Conservation (phyloP, 2,113 vertebrate species). For the Oxyruncus cristatus region DNA sequence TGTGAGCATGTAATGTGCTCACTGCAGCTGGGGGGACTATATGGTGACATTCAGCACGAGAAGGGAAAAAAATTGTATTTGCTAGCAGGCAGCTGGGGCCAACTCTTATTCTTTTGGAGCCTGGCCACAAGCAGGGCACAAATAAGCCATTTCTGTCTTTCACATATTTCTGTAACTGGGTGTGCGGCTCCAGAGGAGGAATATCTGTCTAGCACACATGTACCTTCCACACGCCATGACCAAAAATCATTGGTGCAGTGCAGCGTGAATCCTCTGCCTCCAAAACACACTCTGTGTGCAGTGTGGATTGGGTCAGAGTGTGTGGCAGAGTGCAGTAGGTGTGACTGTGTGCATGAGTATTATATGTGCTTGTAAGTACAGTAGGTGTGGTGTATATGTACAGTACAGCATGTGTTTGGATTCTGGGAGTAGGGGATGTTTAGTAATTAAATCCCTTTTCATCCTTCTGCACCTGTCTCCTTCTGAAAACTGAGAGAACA, state of each 20-base stretch:
- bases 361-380: constrained; percentile 54
- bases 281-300: background rate
- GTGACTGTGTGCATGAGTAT: constrained; percentile 24
- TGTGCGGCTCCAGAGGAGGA: background rate
- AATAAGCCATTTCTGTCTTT: background rate
- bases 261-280: background rate
- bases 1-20: background rate
- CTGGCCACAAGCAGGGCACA: background rate
- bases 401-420: constrained; percentile 84
- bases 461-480: constrained; percentile 95
- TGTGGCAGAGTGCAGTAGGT: background rate
- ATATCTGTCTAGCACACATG: background rate
- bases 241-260: background rate
- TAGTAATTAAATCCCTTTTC: constrained; percentile 98
- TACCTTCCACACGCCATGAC: background rate
- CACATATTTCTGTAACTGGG: background rate
- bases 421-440: constrained; percentile 87
- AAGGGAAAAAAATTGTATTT: background rate
- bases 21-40: background rate
- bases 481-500: constrained; percentile 91
- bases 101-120: background rate
- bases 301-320: background rate
- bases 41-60: background rate
- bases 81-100: background rate
- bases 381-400: constrained; percentile 57